Evolutionary conservation across 1,140 invertebrate species (phyloP), one percentile per base, ranked within the genome.

Genomic region (Tigriopus japonicus): DNA sequence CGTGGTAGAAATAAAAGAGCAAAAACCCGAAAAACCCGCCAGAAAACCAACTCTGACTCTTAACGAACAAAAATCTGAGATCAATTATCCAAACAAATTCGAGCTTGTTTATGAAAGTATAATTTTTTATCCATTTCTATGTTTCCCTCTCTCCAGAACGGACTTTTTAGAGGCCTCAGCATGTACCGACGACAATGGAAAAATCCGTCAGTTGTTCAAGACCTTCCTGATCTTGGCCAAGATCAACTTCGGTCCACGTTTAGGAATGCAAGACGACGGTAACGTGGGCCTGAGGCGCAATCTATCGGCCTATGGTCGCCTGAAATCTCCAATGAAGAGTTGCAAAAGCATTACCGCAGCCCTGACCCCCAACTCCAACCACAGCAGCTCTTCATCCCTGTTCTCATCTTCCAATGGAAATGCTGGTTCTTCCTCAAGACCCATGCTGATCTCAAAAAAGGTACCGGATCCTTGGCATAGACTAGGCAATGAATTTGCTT

Each of bases 91-190:
- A n/a, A n/a, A n/a, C 45, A 49, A 49, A 5, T 35, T 35, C 45
- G 10, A 49, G 21, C 45, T 49, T 17, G 42, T 12, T 15, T 43
- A 43, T 10, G 42, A 10, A 10, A 43, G 42, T n/a, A 43, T 15
- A 43, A 15, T 12, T 15, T 12, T 17, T 17, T 49, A 49, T 5
- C 45, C 45, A 49, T n/a, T n/a, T n/a, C n/a, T n/a, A 43, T 12
- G 10, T 43, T 43, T 43, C 10, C 15, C 15, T 15, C 10, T 12
- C 15, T 43, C 10, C 70, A 81, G 83, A 66, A 81, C 79, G 43
- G 84, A 84, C 69, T 77, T 86, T 14, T 75, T 87, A 65, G 84
- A 87, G 69, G 87, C 84, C 66, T 87, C 84, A 1, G 84, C 85
- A 3, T 35, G 28, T 9, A 35, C 28, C 28, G 86, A 86, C 69